Percentiles rank a stretch among this genome's conserved stretches.
Conservation (phyloP, 2,113 vertebrate genomes). For the Sciurus niger region DNA sequence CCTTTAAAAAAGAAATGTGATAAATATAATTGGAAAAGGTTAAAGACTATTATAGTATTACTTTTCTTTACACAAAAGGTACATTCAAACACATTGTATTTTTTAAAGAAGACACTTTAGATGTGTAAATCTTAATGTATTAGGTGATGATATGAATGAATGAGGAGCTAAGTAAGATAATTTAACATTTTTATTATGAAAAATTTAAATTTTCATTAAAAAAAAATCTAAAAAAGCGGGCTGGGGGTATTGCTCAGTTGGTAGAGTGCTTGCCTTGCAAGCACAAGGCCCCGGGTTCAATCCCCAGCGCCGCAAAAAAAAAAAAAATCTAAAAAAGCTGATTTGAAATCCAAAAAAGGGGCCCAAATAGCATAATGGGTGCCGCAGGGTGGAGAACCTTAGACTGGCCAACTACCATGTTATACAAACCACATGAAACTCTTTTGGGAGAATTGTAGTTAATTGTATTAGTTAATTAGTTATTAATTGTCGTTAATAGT, state of each 20-base stretch:
- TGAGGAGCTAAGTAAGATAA: conserved; percentile 19
- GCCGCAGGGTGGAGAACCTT: neutral
- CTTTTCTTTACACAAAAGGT: neutral
- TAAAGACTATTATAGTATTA: neutral
- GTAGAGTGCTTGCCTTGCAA: no score
- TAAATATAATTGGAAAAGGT: conserved; percentile 35
- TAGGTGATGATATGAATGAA: neutral
- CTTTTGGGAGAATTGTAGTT: neutral
- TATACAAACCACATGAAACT: neutral
- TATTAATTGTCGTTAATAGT: no score
- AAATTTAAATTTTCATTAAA: neutral
- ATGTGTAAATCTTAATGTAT: neutral
- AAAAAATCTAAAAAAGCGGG: conserved; percentile 3
- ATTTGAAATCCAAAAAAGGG: neutral
- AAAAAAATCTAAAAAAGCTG: conserved; percentile 12
- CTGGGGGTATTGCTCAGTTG: no score
- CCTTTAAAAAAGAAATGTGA: neutral
- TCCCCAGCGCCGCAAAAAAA: no score
- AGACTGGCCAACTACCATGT: rapidly evolving
- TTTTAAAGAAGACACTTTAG: neutral
- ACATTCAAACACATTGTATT: neutral
- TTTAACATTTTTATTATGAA: conserved; percentile 38
- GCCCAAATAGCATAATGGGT: neutral
- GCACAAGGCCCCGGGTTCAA: no score
- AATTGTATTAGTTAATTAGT: neutral